Percentiles rank a stretch among this genome's conserved stretches.
phyloP scores from a whole-genome alignment of 2,113 vertebrate genomes.

The Eubucco bourcierii region DNA sequence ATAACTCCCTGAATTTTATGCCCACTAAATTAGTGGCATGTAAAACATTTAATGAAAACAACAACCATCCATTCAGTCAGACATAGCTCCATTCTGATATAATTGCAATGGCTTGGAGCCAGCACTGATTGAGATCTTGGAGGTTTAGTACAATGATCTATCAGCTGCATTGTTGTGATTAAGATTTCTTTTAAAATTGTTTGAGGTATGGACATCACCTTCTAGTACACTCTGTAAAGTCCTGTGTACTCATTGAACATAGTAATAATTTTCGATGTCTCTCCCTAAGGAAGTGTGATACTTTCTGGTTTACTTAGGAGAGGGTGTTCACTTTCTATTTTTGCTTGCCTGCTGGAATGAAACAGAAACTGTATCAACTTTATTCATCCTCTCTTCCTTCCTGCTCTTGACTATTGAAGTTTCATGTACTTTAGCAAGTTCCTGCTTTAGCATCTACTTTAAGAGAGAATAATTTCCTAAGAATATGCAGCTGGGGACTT shows the following conservation, averaged over 20 bases:
- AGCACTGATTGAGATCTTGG: background rate
- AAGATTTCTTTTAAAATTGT: background rate
- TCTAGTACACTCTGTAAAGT: background rate
- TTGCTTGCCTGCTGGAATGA: background rate
- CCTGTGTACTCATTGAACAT: background rate
- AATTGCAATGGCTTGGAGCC: background rate
- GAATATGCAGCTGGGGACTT: background rate
- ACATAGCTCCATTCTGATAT: background rate
- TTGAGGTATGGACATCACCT: background rate
- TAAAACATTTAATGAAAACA: conserved; percentile 31
- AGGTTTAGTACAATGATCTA: background rate
- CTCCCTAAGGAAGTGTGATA: background rate
- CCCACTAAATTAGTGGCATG: background rate
- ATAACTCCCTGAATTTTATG: conserved; percentile 11
- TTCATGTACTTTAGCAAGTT: background rate
- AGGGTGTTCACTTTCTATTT: background rate
- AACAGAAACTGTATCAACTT: background rate
- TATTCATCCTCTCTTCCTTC: background rate
- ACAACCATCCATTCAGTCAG: background rate
- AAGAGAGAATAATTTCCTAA: background rate
- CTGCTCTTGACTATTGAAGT: background rate
- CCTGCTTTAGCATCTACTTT: background rate
- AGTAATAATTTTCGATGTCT: background rate
- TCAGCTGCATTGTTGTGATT: background rate
- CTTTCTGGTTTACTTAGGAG: background rate